Conservation (phyloP, 2,113 vertebrate species). For the Vidua macroura region DNA sequence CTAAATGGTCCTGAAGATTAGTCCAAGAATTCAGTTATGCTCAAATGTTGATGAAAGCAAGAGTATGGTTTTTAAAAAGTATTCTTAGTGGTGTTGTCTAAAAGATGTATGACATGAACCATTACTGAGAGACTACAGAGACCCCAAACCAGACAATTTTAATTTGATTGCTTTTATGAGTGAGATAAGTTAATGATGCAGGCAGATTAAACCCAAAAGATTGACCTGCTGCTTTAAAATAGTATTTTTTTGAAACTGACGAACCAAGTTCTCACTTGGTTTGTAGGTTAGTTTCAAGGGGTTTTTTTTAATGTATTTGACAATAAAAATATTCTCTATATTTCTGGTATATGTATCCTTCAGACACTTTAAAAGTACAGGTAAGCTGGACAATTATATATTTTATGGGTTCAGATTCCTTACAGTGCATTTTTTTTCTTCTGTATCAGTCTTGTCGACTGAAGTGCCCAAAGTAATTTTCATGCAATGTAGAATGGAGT, state of each 20-base stretch:
- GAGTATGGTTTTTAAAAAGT: background rate
- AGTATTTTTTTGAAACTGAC: background rate
- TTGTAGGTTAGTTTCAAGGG: background rate
- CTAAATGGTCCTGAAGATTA: background rate
- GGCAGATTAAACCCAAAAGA: background rate
- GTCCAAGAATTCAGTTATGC: background rate
- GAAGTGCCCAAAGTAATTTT: background rate
- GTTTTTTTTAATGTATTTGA: background rate
- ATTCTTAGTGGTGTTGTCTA: background rate
- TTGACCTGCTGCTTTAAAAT: background rate
- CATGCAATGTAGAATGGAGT: background rate
- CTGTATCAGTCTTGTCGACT: background rate
- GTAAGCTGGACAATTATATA: background rate
- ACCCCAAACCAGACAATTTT: background rate
- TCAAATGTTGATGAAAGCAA: background rate
- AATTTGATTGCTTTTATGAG: background rate
- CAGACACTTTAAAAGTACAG: background rate
- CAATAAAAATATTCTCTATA: background rate
- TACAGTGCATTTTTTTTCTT: background rate
- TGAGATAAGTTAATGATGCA: background rate
- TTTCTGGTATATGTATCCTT: background rate
- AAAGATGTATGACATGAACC: background rate
- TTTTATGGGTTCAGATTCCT: background rate
- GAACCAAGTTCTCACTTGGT: background rate
- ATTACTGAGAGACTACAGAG: background rate